These are phyloP conservation scores for Sturnira hondurensis DNA, from an alignment of 2,113 vertebrate species.

Conservation along the genomic window DNA sequence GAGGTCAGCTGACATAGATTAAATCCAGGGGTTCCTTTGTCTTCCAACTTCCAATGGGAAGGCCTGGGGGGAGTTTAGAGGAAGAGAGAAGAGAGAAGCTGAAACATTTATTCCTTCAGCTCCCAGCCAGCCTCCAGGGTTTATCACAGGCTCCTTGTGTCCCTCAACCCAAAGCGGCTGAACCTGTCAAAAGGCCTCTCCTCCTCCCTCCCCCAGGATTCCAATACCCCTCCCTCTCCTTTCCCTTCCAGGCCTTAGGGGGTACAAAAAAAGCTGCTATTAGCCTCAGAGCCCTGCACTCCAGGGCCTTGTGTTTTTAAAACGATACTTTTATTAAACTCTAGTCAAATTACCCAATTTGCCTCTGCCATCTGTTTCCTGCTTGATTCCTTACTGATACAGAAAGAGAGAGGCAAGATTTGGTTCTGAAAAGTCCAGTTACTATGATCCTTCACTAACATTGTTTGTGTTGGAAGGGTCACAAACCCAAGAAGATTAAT, in stretches of 20 bases:
- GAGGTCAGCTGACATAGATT: neutral
- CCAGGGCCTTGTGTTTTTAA: neutral
- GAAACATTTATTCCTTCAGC: neutral
- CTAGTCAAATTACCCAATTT: slow-evolving; percentile 31
- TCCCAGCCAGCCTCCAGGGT: no score
- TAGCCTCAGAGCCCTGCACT: neutral
- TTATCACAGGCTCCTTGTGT: neutral
- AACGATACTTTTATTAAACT: slow-evolving; percentile 51
- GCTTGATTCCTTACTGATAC: neutral
- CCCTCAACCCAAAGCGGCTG: neutral
- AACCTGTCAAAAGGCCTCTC: neutral
- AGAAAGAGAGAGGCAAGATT: neutral
- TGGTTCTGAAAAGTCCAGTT: slow-evolving; percentile 40
- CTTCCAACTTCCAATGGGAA: neutral
- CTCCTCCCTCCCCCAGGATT: neutral
- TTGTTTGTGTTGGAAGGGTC: neutral
- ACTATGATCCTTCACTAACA: slow-evolving; percentile 35
- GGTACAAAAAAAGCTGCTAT: neutral
- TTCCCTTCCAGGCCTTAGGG: neutral
- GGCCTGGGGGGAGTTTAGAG: neutral
- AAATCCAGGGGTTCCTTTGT: neutral
- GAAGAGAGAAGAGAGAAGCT: neutral
- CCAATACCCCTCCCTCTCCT: neutral
- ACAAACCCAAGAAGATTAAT: slow-evolving; percentile 9
- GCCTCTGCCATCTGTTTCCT: slow-evolving; percentile 41